Base-by-base conservation (phyloP, 2,888 invertebrate genomes). In the Auanema freiburgensis region DNA sequence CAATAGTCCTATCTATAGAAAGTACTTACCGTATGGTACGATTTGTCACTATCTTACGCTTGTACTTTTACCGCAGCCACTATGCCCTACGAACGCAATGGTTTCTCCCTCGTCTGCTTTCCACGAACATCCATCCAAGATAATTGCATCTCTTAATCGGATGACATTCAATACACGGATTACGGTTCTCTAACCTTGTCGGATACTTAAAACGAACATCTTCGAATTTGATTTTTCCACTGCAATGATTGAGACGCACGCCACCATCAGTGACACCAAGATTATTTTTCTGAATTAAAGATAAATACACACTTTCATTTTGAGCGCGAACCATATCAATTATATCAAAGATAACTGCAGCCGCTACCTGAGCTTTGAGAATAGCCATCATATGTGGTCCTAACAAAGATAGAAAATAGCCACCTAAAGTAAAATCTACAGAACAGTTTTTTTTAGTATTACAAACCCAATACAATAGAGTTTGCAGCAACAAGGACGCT, bases 201-300 rank as follows among this genome's bases (percentile, higher is more conserved):
- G 77, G 68, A 59, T 79, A 79, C 49, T 71, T 66, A 57, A 79
- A 79, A 14, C 69, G 66, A 11, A 79, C 79, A 57, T 80, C 63
- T 21, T 73, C 60, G 58, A 79, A 77, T 33, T 73, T 69, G 11
- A 79, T 71, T 25, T 67, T 63, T 12, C 79, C 78, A 16, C 55
- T 40, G 18, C 74, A 44, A 16, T 63, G 60, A 12, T 65, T 61
- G 0, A 67, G 42, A 11, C 42, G 60, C 16, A 41, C 18, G 53
- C 61, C 61, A 16, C 46, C 46, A 5, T 21, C 16, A 16, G 16
- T 8, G 10, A 46, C 46, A 5, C 21, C 21, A 10, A 18, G 16
- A 21, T 18, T 18, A 46, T 21, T 46, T 46, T 46, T 18, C 46
- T 18, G 46, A 46, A 46, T 46, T 46, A n/a, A n/a, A n/a, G n/a